Base-by-base conservation (phyloP, 2,888 invertebrate genomes). In the Hirudinaria manillensis region DNA sequence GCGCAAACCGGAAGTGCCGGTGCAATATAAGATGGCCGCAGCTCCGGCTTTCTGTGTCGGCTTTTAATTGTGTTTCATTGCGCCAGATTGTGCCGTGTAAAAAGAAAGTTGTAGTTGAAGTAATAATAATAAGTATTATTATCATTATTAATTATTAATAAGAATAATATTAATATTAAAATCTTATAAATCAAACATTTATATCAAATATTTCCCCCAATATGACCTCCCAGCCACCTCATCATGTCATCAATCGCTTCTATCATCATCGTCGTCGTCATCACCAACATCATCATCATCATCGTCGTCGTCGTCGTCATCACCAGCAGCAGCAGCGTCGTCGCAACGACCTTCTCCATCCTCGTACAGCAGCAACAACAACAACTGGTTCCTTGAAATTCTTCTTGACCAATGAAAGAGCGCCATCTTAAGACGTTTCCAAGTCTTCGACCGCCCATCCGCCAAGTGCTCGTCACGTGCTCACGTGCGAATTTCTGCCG, bases 11-110 rank as follows among this genome's bases (percentile, higher is more conserved):
- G 68, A 68, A 68, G 68, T 34, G 36, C 36, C 36, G 68, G 68
- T 68, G 68, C 68, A 68, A 68, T 68, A 68, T 68, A 68, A 68
- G 68, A 68, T 68, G 32, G 68, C 61, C 29, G 61, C 7, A 4
- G 61, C 29, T 19, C 61, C 19, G 29, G 61, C 61, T 3, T 29
- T 29, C 61, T 61, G 24, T 24, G 24, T 1, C 7, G 6, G 4
- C 21, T 13, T 61, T 61, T 4, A 61, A 61, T 61, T 24, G 61
- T 4, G 6, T 61, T 61, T 61, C 24, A 10, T 61, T n/a, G 13
- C 7, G 10, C 7, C n/a, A n/a, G 24, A 13, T 61, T 3, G 1
- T 45, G 45, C 16, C 45, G 3, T 10, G 16, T 3, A 16, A 45
- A 16, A 45, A 45, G 45, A 45, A 6, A 45, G 45, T 45, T 45